Evolutionary conservation across 2,113 vertebrate genomes (phyloP).

Genomic region (Gambusia holbrooki): DNA sequence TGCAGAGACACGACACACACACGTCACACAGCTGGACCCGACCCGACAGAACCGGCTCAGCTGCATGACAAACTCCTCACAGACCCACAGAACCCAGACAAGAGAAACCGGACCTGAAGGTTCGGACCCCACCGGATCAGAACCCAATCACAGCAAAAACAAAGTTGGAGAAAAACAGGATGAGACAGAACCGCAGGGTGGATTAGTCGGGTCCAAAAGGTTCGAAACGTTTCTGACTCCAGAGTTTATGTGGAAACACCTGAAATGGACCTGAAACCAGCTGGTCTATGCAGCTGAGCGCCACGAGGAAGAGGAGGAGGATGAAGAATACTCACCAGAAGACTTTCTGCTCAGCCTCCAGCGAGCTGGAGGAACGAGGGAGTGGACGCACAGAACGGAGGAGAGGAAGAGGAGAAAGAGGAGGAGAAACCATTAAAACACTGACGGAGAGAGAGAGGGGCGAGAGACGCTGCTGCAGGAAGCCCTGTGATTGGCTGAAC

Average conservation of each 20-base stretch:
- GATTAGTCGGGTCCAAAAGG: neutral
- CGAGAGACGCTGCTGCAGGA: neutral
- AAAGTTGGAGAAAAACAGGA: neutral
- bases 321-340: slow-evolving; percentile 53
- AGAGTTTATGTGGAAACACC: neutral
- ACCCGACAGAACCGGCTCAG: neutral
- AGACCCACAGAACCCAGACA: neutral
- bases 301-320: neutral
- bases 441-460: neutral
- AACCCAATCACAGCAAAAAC: neutral
- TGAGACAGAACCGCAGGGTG: neutral
- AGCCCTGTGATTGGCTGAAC: neutral
- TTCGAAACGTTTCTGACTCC: neutral
- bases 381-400: neutral
- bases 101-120: neutral
- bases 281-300: slow-evolving; percentile 1
- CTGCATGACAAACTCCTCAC: neutral
- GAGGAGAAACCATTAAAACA: neutral
- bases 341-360: slow-evolving; percentile 30
- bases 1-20: slow-evolving; percentile 77
- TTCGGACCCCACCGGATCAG: neutral
- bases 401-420: neutral
- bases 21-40: slow-evolving; percentile 1
- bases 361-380: slow-evolving; percentile 33
- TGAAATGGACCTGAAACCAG: neutral